A percentile compares a stretch with the other conserved stretches of the same genome.
These are phyloP conservation scores for Lonchura striata DNA, from an alignment of 2,113 vertebrate species.

Conservation along the genomic window DNA sequence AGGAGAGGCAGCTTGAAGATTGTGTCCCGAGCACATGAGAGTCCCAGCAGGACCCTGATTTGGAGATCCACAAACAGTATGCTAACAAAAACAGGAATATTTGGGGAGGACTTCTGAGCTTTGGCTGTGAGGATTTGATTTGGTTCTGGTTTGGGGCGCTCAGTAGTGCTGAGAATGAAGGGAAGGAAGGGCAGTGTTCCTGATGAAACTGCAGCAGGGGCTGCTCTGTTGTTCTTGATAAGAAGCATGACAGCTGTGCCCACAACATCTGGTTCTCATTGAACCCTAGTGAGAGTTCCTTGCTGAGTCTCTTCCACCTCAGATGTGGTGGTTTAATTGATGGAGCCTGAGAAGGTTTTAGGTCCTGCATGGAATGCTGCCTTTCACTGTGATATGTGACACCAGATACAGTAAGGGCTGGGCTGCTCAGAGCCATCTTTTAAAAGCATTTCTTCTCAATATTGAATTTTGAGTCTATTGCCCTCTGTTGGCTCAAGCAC, in stretches of 20 bases:
- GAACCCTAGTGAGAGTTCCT: slow-evolving; percentile 36
- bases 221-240: slow-evolving; percentile 44
- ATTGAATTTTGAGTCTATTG: slow-evolving; percentile 46
- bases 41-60: background rate
- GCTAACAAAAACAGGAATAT: background rate
- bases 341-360: slow-evolving; percentile 60
- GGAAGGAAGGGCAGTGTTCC: slow-evolving; percentile 35
- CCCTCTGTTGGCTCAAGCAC: slow-evolving; percentile 32
- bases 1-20: background rate
- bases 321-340: slow-evolving; percentile 63
- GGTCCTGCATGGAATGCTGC: slow-evolving; percentile 4
- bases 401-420: slow-evolving; percentile 35
- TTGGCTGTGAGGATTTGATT: background rate
- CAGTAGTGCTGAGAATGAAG: background rate
- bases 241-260: slow-evolving; percentile 45
- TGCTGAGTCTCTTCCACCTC: slow-evolving; percentile 59
- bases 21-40: background rate
- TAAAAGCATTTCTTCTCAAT: slow-evolving; percentile 19
- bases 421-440: background rate
- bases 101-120: background rate
- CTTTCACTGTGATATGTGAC: slow-evolving; percentile 53
- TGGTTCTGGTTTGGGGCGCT: slow-evolving; percentile 9
- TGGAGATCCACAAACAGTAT: background rate
- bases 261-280: slow-evolving; percentile 58
- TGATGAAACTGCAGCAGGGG: slow-evolving; percentile 22